phyloP scores from a whole-genome alignment of 2,888 invertebrate species.

The Diaprepes abbreviatus region DNA sequence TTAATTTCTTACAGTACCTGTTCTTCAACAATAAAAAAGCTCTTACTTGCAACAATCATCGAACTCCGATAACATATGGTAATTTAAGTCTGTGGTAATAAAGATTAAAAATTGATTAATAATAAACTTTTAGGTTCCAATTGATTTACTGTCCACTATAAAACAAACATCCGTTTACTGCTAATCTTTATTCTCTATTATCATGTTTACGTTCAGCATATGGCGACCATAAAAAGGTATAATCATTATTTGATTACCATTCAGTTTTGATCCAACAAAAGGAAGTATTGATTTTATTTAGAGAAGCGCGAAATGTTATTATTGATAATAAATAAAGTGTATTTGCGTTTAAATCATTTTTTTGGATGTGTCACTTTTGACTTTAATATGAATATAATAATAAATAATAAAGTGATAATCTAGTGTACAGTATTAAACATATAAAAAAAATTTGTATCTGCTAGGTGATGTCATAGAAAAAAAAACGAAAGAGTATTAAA shows the following conservation, averaged over 20 bases:
- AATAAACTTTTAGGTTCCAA: constrained; percentile 17
- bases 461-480: no score
- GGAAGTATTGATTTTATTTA: constrained; percentile 9
- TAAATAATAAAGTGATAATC: no score
- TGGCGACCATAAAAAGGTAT: constrained; percentile 20
- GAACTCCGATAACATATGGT: neutral
- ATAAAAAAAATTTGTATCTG: no score
- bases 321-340: neutral
- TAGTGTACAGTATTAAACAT: no score
- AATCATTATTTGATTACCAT: constrained; percentile 24
- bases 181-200: constrained; percentile 20
- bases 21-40: no score
- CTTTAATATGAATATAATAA: no score
- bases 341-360: no score
- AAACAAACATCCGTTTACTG: constrained; percentile 12
- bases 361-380: no score
- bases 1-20: no score
- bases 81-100: neutral
- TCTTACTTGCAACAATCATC: neutral
- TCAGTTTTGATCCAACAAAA: constrained; percentile 16
- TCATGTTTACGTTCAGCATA: constrained; percentile 27
- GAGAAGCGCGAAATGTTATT: neutral
- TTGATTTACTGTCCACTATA: constrained; percentile 27
- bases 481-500: no score
- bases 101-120: constrained; percentile 26